phyloP scores from a whole-genome alignment of 2,113 vertebrate species.

The Oreochromis spilurus region DNA sequence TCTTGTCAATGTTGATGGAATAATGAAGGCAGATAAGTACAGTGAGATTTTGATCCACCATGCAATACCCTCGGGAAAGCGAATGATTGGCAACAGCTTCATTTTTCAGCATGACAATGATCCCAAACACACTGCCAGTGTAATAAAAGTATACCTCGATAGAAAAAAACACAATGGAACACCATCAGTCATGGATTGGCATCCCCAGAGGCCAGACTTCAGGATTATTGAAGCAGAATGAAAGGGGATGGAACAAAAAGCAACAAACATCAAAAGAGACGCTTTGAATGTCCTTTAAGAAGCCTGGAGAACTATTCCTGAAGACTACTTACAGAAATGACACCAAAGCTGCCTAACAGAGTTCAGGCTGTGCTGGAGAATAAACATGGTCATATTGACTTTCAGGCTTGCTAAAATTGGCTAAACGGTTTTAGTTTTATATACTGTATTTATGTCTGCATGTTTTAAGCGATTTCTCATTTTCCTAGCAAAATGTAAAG shows the following conservation, averaged over 20 bases:
- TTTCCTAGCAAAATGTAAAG: background rate
- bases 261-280: background rate
- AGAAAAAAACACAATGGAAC: background rate
- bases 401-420: background rate
- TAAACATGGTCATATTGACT: background rate
- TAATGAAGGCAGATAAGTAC: background rate
- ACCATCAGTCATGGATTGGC: background rate
- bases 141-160: background rate
- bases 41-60: background rate
- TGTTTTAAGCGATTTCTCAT: background rate
- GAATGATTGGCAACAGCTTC: background rate
- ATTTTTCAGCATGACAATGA: background rate
- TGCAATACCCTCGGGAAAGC: background rate
- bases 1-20: background rate
- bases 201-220: background rate
- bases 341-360: background rate
- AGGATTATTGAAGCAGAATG: background rate
- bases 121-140: background rate
- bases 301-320: background rate
- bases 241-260: background rate
- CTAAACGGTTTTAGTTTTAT: background rate
- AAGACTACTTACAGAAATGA: background rate
- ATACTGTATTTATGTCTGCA: background rate
- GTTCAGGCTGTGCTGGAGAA: background rate
- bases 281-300: background rate